These are phyloP conservation scores for Heliconius hermathena DNA, from an alignment of 1,140 invertebrate species.

Conservation along the genomic window DNA sequence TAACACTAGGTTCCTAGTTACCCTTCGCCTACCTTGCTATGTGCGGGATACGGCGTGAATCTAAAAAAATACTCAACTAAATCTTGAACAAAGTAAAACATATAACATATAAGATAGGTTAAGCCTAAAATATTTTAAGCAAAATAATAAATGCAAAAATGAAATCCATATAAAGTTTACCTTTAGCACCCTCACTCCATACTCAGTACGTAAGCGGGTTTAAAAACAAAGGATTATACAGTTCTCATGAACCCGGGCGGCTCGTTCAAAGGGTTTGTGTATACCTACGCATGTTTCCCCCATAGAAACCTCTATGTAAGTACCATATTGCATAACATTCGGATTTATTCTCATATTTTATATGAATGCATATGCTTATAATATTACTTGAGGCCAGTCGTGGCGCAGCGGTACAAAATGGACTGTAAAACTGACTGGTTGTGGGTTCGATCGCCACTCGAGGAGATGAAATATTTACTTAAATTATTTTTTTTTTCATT, in stretches of 20 bases:
- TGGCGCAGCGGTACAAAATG: too few relatives aligned
- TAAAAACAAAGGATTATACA: conserved; percentile 21
- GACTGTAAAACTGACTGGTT: too few relatives aligned
- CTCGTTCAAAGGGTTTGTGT: conserved; percentile 27
- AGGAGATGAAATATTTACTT: too few relatives aligned
- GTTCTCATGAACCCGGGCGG: not conserved
- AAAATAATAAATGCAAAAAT: not conserved
- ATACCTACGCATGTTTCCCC: conserved; percentile 2
- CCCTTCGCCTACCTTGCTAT: too few relatives aligned
- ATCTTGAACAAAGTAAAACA: too few relatives aligned
- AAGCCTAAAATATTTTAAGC: not conserved
- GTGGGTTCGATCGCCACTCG: too few relatives aligned
- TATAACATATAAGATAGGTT: not conserved
- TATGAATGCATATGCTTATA: not conserved
- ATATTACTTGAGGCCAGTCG: too few relatives aligned
- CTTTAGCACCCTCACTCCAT: not conserved
- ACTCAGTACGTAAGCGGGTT: conserved; percentile 12
- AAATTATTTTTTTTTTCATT: too few relatives aligned
- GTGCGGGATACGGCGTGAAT: too few relatives aligned
- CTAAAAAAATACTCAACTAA: too few relatives aligned
- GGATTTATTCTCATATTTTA: not conserved
- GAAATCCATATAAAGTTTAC: not conserved
- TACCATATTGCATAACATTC: conserved; percentile 14
- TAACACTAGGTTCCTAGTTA: too few relatives aligned
- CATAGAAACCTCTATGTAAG: conserved; percentile 1